Evolutionary conservation across 1,140 invertebrate species (phyloP).

Genomic region (Latrodectus geometricus): DNA sequence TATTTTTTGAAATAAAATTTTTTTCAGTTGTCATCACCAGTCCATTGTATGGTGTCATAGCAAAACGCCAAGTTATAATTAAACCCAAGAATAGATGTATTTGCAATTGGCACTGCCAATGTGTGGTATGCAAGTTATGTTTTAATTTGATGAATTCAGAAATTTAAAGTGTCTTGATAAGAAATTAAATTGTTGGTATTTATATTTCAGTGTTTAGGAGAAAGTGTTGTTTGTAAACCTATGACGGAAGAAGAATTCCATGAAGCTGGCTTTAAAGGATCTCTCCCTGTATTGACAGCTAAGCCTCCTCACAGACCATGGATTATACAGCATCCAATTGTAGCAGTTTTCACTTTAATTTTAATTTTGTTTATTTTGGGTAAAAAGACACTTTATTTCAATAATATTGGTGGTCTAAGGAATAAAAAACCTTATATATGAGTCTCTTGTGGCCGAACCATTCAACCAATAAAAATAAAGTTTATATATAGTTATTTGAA

Average conservation of each 20-base stretch:
- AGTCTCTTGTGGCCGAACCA: no score
- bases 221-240: conserved; percentile 23
- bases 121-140: conserved; percentile 30
- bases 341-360: not conserved
- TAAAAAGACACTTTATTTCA: not conserved
- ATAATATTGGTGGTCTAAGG: no score
- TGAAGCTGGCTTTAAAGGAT: conserved; percentile 46
- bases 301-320: conserved; percentile 12
- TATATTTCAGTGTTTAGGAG: conserved; percentile 47
- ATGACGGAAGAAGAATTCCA: conserved; percentile 34
- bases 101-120: conserved; percentile 51
- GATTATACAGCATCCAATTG: conserved; percentile 14
- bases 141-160: not conserved
- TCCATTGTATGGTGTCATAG: conserved; percentile 13
- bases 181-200: not conserved
- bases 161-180: not conserved
- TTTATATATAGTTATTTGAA: no score
- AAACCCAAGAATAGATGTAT: conserved; percentile 43
- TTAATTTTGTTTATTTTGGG: conserved; percentile 17
- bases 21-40: conserved; percentile 39
- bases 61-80: conserved; percentile 27
- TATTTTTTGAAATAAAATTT: not conserved
- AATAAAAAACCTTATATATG: no score
- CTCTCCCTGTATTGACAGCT: conserved; percentile 26
- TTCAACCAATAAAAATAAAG: no score